A percentile compares a stretch with the other conserved stretches of the same genome.
phyloP scores from a whole-genome alignment of 2,113 vertebrate genomes.

The Clarias gariepinus region DNA sequence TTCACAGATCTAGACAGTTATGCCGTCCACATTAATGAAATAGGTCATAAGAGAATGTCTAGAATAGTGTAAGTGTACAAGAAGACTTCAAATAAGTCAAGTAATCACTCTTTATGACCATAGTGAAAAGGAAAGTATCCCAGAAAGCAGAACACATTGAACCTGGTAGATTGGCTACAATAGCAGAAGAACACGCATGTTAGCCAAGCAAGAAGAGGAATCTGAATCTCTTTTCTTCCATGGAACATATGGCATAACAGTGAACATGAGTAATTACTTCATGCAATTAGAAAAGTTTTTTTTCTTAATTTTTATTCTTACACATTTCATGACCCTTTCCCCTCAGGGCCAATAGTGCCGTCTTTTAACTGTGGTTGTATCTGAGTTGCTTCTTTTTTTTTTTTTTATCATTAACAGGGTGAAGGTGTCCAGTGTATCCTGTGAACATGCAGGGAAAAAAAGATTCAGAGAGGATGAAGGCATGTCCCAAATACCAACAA shows the following conservation, averaged over 20 bases:
- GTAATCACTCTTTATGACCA: not conserved
- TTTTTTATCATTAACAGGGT: slow-evolving; percentile 63
- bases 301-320: too few relatives aligned
- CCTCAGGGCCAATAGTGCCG: too few relatives aligned
- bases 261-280: not conserved
- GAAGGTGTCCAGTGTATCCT: slow-evolving; percentile 61
- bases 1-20: too few relatives aligned
- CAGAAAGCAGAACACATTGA: not conserved
- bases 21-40: too few relatives aligned
- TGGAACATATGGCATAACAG: not conserved
- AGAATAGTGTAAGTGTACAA: too few relatives aligned
- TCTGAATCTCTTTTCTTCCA: not conserved
- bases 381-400: not conserved
- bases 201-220: not conserved
- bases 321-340: not conserved
- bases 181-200: not conserved
- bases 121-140: not conserved
- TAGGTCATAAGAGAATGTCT: too few relatives aligned
- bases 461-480: slow-evolving; percentile 54
- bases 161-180: not conserved
- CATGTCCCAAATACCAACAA: slow-evolving; percentile 55
- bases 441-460: slow-evolving; percentile 47
- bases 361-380: not conserved
- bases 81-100: not conserved
- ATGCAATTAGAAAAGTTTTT: too few relatives aligned